phyloP scores from a whole-genome alignment of 2,888 invertebrate genomes.

The Embidobia sp. region DNA sequence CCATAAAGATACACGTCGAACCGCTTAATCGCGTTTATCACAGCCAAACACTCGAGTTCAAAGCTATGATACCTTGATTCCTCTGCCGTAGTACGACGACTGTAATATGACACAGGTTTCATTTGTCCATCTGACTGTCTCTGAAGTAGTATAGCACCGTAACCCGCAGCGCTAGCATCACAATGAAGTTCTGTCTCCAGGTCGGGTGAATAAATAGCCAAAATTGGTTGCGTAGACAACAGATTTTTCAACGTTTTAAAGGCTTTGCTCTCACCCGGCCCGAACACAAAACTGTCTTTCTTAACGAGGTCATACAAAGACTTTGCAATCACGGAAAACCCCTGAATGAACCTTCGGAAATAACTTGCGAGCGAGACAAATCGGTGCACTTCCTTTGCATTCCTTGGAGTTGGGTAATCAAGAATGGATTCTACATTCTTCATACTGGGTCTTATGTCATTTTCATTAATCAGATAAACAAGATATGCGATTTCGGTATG shows the following conservation, averaged over 20 bases:
- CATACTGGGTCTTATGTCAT: not conserved
- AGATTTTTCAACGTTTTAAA: conserved; percentile 66
- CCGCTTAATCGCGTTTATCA: conserved; percentile 64
- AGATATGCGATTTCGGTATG: not conserved
- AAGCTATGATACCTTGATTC: conserved; percentile 72
- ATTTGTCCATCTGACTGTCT: conserved; percentile 59
- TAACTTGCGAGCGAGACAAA: conserved; percentile 9
- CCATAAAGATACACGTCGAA: conserved; percentile 69
- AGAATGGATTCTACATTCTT: not conserved
- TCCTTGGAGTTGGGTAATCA: conserved; percentile 7
- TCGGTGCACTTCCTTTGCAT: conserved; percentile 6
- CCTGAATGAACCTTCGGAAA: not conserved
- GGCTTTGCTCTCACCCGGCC: conserved; percentile 57
- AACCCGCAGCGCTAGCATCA: conserved; percentile 72
- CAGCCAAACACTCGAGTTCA: conserved; percentile 64
- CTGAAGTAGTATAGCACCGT: conserved; percentile 72
- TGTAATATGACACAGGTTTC: conserved; percentile 71
- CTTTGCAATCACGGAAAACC: conserved; percentile 6
- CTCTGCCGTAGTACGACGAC: conserved; percentile 66
- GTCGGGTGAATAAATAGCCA: not conserved
- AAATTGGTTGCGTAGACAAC: conserved; percentile 66
- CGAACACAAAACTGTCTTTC: conserved; percentile 67
- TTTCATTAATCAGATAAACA: not conserved
- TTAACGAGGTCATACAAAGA: conserved; percentile 4
- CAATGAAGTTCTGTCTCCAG: conserved; percentile 73